Percentiles rank a stretch among this genome's conserved stretches.
These are phyloP conservation scores for Microcebus tavaratra DNA, from an alignment of 2,113 vertebrate genomes.

Conservation along the genomic window DNA sequence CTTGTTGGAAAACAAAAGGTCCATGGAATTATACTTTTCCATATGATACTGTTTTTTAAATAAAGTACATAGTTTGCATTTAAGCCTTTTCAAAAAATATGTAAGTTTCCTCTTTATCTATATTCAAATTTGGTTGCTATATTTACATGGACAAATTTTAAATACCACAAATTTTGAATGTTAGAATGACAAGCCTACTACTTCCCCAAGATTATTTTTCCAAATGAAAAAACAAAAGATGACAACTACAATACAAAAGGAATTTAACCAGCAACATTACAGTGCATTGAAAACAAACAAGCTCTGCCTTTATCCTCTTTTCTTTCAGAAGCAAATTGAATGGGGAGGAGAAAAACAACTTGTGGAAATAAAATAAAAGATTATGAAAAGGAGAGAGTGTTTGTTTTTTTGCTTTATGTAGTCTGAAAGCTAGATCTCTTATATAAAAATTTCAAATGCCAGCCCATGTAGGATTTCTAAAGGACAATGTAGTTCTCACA, in stretches of 20 bases:
- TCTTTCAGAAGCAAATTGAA: background rate
- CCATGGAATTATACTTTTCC: background rate
- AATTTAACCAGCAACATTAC: background rate
- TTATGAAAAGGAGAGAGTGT: background rate
- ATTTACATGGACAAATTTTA: background rate
- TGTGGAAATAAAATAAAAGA: background rate
- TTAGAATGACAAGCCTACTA: background rate
- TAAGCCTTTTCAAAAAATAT: background rate
- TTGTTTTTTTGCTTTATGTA: background rate
- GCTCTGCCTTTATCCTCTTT: background rate
- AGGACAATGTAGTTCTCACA: background rate
- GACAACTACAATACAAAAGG: background rate
- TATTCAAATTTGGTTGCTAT: background rate
- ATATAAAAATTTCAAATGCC: background rate
- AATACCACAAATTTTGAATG: background rate
- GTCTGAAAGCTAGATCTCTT: background rate
- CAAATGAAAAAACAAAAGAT: background rate
- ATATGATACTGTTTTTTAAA: background rate
- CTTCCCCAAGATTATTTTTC: background rate
- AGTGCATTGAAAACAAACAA: background rate
- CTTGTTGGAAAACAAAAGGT: background rate
- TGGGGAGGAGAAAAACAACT: background rate
- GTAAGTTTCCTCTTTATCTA: background rate
- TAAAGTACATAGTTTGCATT: background rate
- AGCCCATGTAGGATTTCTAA: background rate